phyloP scores from a whole-genome alignment of 2,888 invertebrate species.

The Athalia rosae region DNA sequence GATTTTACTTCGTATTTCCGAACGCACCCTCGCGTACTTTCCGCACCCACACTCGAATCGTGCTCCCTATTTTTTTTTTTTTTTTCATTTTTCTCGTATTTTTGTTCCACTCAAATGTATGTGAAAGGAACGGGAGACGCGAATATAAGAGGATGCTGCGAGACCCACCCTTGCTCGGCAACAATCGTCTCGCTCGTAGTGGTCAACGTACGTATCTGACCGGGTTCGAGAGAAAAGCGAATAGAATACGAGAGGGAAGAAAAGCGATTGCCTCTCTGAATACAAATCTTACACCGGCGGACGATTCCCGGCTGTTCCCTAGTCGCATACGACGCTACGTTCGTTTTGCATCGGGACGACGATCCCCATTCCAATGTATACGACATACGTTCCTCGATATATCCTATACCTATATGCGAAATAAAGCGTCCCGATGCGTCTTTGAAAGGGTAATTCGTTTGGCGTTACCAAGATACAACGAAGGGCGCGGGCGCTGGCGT shows the following conservation, averaged over 20 bases:
- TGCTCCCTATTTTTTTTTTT: no score
- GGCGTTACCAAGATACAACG: neutral
- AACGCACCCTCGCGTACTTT: neutral
- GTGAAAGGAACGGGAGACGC: no score
- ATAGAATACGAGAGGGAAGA: no score
- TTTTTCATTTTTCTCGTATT: no score
- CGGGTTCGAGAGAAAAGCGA: no score
- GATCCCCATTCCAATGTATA: neutral
- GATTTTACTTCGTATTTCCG: conserved; percentile 58
- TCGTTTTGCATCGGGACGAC: conserved; percentile 19
- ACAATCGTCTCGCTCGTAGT: no score
- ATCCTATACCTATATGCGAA: conserved; percentile 22
- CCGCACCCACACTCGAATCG: neutral
- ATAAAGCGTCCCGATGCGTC: conserved; percentile 42
- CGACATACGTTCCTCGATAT: neutral
- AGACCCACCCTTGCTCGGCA: no score
- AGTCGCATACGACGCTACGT: conserved; percentile 53
- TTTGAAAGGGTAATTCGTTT: conserved; percentile 38
- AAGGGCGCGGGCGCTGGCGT: neutral
- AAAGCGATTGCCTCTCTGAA: conserved; percentile 13
- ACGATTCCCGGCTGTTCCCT: conserved; percentile 65
- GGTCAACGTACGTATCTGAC: no score
- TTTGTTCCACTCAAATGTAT: no score
- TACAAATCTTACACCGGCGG: conserved; percentile 57
- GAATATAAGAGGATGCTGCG: no score